These are phyloP conservation scores for Drosophila persimilis DNA, from an alignment of 1,140 invertebrate species.

Conservation along the genomic window DNA sequence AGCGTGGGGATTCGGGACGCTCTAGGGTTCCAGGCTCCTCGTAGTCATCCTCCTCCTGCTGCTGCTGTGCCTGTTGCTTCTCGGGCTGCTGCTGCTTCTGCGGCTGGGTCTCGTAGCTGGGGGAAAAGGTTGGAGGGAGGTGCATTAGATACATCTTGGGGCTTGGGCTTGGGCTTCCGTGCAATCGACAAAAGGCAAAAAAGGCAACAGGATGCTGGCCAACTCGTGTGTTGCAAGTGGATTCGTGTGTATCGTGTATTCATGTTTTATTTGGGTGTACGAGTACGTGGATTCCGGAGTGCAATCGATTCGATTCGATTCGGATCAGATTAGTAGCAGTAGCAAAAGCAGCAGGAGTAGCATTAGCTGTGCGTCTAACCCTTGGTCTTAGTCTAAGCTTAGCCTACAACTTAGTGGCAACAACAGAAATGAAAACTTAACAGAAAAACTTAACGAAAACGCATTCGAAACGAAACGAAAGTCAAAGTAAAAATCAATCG, in stretches of 20 bases:
- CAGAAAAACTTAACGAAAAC: constrained; percentile 66
- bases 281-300: constrained; percentile 35
- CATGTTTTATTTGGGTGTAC: constrained; percentile 36
- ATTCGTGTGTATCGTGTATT: constrained; percentile 65
- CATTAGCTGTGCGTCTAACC: constrained; percentile 14
- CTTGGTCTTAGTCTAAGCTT: constrained; percentile 32
- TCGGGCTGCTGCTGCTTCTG: constrained; percentile 19
- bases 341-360: background rate
- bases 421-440: constrained; percentile 29
- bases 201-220: constrained; percentile 27
- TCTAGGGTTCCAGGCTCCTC: constrained; percentile 65
- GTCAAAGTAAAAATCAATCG: constrained; percentile 39
- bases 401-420: constrained; percentile 58
- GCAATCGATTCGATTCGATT: constrained; percentile 2
- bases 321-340: constrained; percentile 37
- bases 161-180: constrained; percentile 13
- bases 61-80: constrained; percentile 8
- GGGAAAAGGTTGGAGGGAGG: constrained; percentile 59
- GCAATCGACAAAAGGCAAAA: constrained; percentile 45
- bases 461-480: constrained; percentile 64
- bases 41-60: constrained; percentile 69
- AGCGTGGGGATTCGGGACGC: constrained; percentile 82
- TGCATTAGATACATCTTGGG: constrained; percentile 63
- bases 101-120: constrained; percentile 55
- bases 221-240: constrained; percentile 23